Conservation (phyloP, 2,888 invertebrate species). For the Amaurobius ferox region DNA sequence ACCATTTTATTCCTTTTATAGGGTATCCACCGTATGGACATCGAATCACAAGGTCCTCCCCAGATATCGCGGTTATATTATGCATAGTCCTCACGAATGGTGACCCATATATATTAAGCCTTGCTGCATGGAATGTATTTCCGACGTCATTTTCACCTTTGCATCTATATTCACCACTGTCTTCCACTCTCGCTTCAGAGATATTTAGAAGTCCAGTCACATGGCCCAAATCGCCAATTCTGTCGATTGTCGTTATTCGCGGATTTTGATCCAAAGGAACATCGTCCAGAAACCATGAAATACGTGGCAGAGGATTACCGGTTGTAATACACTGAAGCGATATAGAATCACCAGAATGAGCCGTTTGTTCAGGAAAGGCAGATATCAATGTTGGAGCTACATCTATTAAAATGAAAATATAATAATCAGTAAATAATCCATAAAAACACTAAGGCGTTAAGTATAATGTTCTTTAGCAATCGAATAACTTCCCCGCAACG, state of each 20-base stretch:
- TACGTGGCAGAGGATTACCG: slow-evolving; percentile 74
- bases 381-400: slow-evolving; percentile 65
- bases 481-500: no score
- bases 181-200: slow-evolving; percentile 72
- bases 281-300: slow-evolving; percentile 76
- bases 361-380: slow-evolving; percentile 59
- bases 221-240: slow-evolving; percentile 76
- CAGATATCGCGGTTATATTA: slow-evolving; percentile 86
- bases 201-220: slow-evolving; percentile 78
- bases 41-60: slow-evolving; percentile 85
- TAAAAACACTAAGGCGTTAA: no score
- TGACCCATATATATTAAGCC: slow-evolving; percentile 78
- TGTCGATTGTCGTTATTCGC: slow-evolving; percentile 76
- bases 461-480: no score
- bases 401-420: no score
- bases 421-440: no score
- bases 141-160: slow-evolving; percentile 76
- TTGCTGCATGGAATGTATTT: slow-evolving; percentile 75
- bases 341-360: slow-evolving; percentile 46
- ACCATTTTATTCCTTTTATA: slow-evolving; percentile 88
- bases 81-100: slow-evolving; percentile 79
- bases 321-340: slow-evolving; percentile 74
- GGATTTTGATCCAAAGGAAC: slow-evolving; percentile 75
- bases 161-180: slow-evolving; percentile 63
- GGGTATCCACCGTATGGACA: slow-evolving; percentile 93